Percentiles rank a stretch among this genome's conserved stretches.
phyloP scores from a whole-genome alignment of 2,113 vertebrate species.

The Clarias batrachus region DNA sequence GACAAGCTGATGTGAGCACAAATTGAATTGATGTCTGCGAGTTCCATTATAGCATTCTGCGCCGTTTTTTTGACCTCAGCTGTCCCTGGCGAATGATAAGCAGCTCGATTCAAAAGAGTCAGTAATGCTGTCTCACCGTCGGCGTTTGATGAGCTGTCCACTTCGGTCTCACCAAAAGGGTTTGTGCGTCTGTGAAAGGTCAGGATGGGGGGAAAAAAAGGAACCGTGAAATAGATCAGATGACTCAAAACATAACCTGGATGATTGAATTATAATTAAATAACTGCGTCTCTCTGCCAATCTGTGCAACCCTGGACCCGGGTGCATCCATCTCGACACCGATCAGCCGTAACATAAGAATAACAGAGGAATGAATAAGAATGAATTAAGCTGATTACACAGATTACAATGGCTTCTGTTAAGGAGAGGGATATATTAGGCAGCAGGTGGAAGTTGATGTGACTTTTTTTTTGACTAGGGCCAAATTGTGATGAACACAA shows the following conservation, averaged over 20 bases:
- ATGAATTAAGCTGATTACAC: too few species aligned
- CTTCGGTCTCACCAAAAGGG: conserved; percentile 91
- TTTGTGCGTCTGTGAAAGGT: conserved; percentile 81
- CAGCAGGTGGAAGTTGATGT: too few species aligned
- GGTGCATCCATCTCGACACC: neutral
- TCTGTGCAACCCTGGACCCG: neutral
- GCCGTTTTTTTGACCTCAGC: conserved; percentile 5
- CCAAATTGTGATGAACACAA: too few species aligned
- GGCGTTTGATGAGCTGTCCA: conserved; percentile 74
- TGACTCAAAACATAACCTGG: neutral
- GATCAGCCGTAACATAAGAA: too few species aligned
- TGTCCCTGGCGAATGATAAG: conserved; percentile 11
- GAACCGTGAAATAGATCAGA: neutral
- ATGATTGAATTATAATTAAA: neutral
- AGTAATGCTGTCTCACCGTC: conserved; percentile 75
- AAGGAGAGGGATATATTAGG: too few species aligned
- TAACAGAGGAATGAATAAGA: too few species aligned
- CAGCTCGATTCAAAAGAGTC: conserved; percentile 2
- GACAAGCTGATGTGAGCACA: conserved; percentile 16
- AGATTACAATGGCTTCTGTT: too few species aligned
- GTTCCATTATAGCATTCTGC: neutral
- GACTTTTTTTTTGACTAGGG: too few species aligned
- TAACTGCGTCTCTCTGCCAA: neutral
- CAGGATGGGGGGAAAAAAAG: neutral
- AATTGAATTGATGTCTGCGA: neutral